phyloP scores from a whole-genome alignment of 2,113 vertebrate species.

The Rhynchomys soricoides region DNA sequence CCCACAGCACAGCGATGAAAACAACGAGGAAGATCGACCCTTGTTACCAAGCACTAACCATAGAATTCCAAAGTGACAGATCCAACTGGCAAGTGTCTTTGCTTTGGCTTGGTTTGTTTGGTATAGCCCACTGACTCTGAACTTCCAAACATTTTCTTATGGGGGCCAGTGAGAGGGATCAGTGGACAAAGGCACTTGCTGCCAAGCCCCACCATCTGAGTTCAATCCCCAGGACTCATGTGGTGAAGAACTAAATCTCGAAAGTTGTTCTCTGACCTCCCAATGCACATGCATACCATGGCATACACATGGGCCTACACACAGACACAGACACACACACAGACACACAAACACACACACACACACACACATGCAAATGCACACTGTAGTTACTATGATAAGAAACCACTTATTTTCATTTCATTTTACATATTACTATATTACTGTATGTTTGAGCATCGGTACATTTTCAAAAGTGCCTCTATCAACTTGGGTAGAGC shows the following conservation, averaged over 20 bases:
- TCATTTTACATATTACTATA: neutral
- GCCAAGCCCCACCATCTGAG: neutral
- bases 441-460: neutral
- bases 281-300: neutral
- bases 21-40: neutral
- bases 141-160: neutral
- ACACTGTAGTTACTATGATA: neutral
- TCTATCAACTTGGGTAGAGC: neutral
- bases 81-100: too few relatives aligned
- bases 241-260: neutral
- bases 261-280: neutral
- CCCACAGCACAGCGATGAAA: neutral
- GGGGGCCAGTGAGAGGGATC: neutral
- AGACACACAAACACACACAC: too few relatives aligned
- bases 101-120: neutral
- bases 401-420: neutral
- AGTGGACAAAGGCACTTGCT: neutral
- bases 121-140: neutral
- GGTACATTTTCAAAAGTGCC: neutral
- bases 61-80: neutral
- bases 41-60: too few relatives aligned
- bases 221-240: neutral
- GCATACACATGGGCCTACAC: neutral
- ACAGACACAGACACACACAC: neutral
- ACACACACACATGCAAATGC: too few relatives aligned